Percentiles rank a stretch among this genome's conserved stretches.
Evolutionary conservation across 92 coral and sea anemone genomes (phyloP).

Genomic region (Isaurus tuberculatus): DNA sequence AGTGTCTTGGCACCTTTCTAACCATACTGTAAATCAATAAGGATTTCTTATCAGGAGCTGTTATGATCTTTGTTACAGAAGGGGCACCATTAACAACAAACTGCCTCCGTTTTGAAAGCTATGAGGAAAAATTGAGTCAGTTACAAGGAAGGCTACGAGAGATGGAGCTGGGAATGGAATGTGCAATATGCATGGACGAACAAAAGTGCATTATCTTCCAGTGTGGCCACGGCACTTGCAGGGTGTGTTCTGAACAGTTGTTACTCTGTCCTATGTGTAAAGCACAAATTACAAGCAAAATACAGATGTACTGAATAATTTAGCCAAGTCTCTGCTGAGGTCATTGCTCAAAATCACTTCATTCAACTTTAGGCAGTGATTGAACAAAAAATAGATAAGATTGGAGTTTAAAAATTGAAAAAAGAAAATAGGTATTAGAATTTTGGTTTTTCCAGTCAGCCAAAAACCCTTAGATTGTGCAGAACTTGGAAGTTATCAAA

Average conservation of each 20-base stretch:
- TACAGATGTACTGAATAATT: slow-evolving; percentile 6
- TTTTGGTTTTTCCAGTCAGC: too few relatives aligned
- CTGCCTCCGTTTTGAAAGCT: slow-evolving; percentile 24
- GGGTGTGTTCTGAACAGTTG: not conserved
- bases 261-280: not conserved
- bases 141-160: slow-evolving; percentile 6
- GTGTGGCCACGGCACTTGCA: slow-evolving; percentile 40
- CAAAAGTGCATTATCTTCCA: slow-evolving; percentile 14
- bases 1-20: too few relatives aligned
- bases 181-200: slow-evolving; percentile 36
- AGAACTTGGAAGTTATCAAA: too few relatives aligned
- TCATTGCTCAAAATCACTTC: not conserved
- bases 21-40: not conserved
- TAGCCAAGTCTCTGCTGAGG: not conserved
- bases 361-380: too few relatives aligned
- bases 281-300: not conserved
- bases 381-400: too few relatives aligned
- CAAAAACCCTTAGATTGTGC: too few relatives aligned
- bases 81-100: slow-evolving; percentile 32
- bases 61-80: slow-evolving; percentile 8
- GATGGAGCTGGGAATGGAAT: slow-evolving; percentile 21
- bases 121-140: not conserved
- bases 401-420: too few relatives aligned
- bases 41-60: not conserved
- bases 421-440: too few relatives aligned